phyloP scores from a whole-genome alignment of 2,113 vertebrate species.

The Gasterosteus aculeatus region DNA sequence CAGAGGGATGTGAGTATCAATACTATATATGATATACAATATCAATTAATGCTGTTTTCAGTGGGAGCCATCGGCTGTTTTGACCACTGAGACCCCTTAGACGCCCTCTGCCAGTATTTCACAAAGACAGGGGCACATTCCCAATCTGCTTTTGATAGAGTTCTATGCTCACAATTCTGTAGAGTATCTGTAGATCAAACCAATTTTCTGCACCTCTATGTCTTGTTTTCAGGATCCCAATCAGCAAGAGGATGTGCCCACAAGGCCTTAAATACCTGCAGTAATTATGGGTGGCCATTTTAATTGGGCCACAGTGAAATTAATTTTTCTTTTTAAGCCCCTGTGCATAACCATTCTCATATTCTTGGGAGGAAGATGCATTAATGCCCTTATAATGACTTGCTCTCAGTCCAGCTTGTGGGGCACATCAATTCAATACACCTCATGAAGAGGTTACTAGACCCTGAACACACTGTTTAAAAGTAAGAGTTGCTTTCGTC shows the following conservation, averaged over 20 bases:
- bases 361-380: conserved; percentile 31
- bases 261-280: conserved; percentile 39
- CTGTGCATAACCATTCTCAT: conserved; percentile 5
- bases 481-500: not conserved
- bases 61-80: conserved; percentile 26
- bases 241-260: conserved; percentile 27
- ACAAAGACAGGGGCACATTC: conserved; percentile 29
- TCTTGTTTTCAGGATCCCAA: conserved; percentile 44
- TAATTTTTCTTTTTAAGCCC: conserved; percentile 31
- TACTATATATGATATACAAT: no score
- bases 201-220: conserved; percentile 36
- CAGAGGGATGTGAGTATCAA: conserved; percentile 25
- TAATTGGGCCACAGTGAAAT: conserved; percentile 69
- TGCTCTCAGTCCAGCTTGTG: conserved; percentile 27
- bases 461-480: not conserved
- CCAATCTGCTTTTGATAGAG: conserved; percentile 51
- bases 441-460: conserved; percentile 2
- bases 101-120: conserved; percentile 30
- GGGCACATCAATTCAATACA: conserved; percentile 18
- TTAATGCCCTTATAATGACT: conserved; percentile 29
- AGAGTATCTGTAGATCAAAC: conserved; percentile 37
- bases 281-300: conserved; percentile 60
- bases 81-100: conserved; percentile 31
- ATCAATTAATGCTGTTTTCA: conserved; percentile 42
- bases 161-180: conserved; percentile 41